Evolutionary conservation across 2,113 vertebrate genomes (phyloP).

Genomic region (Egretta garzetta): DNA sequence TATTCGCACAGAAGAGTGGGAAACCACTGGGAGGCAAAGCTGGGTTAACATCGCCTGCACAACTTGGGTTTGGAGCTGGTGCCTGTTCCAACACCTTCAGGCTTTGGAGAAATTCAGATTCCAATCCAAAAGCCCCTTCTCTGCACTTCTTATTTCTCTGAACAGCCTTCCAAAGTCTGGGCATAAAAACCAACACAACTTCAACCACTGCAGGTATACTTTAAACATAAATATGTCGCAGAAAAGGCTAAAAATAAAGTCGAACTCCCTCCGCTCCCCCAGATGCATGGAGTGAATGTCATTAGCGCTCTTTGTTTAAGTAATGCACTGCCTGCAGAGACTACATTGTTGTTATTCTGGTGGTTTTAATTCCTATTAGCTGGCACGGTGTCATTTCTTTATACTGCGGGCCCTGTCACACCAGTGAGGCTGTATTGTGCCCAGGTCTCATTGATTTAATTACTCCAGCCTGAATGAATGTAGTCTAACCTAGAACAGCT

Average conservation of each 20-base stretch:
- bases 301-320: constrained; percentile 61
- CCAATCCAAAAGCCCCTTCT: not conserved
- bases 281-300: constrained; percentile 17
- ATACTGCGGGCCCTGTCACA: constrained; percentile 72
- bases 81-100: not conserved
- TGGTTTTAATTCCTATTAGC: constrained; percentile 73
- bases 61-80: not conserved
- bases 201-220: not conserved
- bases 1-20: not conserved
- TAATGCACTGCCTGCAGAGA: constrained; percentile 46
- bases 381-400: constrained; percentile 67
- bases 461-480: constrained; percentile 81
- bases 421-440: constrained; percentile 78
- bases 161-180: not conserved
- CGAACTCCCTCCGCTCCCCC: not conserved
- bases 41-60: not conserved
- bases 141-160: not conserved
- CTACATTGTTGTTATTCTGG: constrained; percentile 55
- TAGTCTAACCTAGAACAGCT: constrained; percentile 79
- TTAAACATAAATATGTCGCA: not conserved
- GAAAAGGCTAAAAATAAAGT: constrained; percentile 18
- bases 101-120: not conserved
- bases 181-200: not conserved
- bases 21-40: not conserved
- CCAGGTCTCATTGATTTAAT: constrained; percentile 87